Conservation (phyloP, 2,888 invertebrate genomes). For the Acanthococcus lagerstroemiae region DNA sequence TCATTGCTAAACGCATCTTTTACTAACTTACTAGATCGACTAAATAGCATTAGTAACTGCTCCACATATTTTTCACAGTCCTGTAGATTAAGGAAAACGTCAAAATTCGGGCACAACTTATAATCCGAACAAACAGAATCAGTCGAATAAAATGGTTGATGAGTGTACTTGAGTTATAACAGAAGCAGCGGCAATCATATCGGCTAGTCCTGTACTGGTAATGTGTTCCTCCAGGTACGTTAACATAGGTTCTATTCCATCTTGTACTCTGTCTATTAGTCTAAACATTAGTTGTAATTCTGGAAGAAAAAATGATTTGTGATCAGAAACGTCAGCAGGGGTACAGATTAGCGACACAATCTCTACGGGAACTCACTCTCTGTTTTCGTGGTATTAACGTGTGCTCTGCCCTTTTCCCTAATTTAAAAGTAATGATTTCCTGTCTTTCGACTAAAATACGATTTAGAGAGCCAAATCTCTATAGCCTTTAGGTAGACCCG, state of each 20-base stretch:
- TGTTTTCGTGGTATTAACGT: no score
- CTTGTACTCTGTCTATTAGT: conserved; percentile 73
- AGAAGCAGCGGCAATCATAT: conserved; percentile 93
- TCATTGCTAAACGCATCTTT: conserved; percentile 94
- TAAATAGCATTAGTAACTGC: conserved; percentile 81
- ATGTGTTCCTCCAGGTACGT: conserved; percentile 88
- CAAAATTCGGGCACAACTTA: no score
- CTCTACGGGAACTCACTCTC: no score
- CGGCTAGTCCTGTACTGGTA: conserved; percentile 82
- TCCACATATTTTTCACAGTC: conserved; percentile 99
- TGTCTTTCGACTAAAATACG: no score
- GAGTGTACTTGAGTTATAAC: conserved; percentile 64
- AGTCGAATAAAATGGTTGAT: not conserved
- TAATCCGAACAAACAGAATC: no score
- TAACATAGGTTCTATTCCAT: conserved; percentile 87
- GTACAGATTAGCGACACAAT: no score
- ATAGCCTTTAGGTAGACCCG: no score
- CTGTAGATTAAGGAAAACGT: conserved; percentile 40
- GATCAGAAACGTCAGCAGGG: no score
- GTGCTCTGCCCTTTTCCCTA: not conserved
- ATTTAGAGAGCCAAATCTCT: no score
- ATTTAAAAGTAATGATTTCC: not conserved
- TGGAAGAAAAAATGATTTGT: conserved; percentile 40
- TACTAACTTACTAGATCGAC: conserved; percentile 81
- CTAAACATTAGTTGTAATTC: conserved; percentile 57